A percentile compares a stretch with the other conserved stretches of the same genome.
Evolutionary conservation across 2,797 vertebrate species (phyloP).

Genomic region (Pseudotriccus pelzelni): DNA sequence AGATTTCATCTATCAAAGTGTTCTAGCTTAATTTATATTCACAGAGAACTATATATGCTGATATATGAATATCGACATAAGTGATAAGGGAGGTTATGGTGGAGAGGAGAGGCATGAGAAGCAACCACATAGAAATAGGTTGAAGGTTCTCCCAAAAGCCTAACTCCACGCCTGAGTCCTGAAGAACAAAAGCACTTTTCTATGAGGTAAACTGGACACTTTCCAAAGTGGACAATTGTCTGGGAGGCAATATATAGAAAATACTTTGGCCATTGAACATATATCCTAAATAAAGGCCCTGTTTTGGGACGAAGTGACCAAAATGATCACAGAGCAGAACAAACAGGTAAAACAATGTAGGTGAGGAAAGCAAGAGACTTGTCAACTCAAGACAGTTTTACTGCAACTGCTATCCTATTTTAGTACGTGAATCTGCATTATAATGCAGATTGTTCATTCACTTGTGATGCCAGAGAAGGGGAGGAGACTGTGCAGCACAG

Average conservation of each 20-base stretch:
- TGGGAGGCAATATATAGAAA: background rate
- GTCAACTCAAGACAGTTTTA: background rate
- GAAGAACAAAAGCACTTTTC: background rate
- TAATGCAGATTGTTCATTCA: background rate
- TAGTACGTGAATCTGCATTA: background rate
- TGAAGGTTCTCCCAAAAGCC: no score
- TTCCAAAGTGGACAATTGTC: background rate
- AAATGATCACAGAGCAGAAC: background rate
- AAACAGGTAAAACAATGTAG: background rate
- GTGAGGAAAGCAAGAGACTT: background rate
- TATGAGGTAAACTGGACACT: background rate
- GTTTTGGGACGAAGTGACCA: background rate
- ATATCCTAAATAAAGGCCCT: background rate
- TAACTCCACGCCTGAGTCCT: background rate
- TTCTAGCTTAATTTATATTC: background rate
- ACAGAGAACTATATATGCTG: background rate
- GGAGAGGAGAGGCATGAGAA: background rate
- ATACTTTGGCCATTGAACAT: background rate
- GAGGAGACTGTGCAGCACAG: background rate
- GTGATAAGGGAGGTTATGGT: background rate
- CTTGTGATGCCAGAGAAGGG: background rate
- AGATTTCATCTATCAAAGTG: background rate
- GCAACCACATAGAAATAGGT: accelerated
- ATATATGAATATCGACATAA: background rate
- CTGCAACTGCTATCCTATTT: background rate